A percentile compares a stretch with the other conserved stretches of the same genome.
These are phyloP conservation scores for Scaeva pyrastri DNA, from an alignment of 2,888 invertebrate genomes.

Conservation along the genomic window DNA sequence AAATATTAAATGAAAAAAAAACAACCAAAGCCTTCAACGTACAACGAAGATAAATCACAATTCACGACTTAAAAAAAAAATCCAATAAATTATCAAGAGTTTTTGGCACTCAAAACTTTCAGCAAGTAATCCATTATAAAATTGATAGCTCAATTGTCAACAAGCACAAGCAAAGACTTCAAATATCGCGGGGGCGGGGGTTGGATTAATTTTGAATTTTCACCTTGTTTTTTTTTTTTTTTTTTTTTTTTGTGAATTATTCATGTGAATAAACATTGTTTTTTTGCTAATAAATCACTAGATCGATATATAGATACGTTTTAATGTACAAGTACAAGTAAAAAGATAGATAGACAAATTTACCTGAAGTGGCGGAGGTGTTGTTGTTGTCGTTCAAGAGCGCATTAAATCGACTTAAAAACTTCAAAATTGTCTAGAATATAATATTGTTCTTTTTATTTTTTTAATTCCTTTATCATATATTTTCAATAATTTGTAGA, in stretches of 20 bases:
- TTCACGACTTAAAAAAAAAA: conserved; percentile 36
- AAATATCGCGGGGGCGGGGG: neutral
- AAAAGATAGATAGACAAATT: neutral
- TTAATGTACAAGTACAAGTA: neutral
- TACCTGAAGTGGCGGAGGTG: conserved; percentile 11
- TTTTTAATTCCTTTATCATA: neutral
- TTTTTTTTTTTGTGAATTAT: conserved; percentile 22
- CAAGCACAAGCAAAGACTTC: conserved; percentile 8
- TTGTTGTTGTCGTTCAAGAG: conserved; percentile 21
- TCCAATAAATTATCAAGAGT: conserved; percentile 63
- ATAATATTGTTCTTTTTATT: too few species aligned
- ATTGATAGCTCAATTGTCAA: conserved; percentile 71
- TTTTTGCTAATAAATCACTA: conserved; percentile 33
- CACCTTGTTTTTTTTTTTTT: conserved; percentile 6
- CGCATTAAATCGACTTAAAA: conserved; percentile 49
- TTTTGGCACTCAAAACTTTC: conserved; percentile 63
- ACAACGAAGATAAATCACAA: conserved; percentile 67
- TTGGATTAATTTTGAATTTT: conserved; percentile 11
- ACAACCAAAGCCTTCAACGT: conserved; percentile 18
- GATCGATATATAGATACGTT: conserved; percentile 71
- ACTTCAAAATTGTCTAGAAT: conserved; percentile 39
- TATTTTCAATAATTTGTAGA: conserved; percentile 34
- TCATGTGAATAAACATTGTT: conserved; percentile 7
- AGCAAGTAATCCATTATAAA: conserved; percentile 62
- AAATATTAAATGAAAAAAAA: neutral